Base-by-base conservation (phyloP, 2,797 vertebrate genomes). In the Protonibea diacanthus region DNA sequence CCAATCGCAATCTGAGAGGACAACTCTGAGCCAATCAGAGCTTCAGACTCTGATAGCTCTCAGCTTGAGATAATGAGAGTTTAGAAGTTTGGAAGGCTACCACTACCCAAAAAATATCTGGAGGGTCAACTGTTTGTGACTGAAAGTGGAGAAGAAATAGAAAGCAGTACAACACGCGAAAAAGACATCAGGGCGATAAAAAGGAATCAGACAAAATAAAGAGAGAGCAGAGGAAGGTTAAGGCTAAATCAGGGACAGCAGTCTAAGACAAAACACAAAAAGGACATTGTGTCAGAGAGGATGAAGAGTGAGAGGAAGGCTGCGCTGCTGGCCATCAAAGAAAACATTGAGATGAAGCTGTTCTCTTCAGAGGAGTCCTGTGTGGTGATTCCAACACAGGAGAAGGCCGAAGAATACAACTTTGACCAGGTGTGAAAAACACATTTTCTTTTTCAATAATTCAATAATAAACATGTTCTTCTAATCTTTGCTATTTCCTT, bases 321-420 rank as follows among this genome's bases (percentile, higher is more conserved):
- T 3, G 7, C n/a, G 1, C 10, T 81, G 42, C 42, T 83, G 80
- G 44, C 21, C 45, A 18, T 87, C 47, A 85, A 53, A 49, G 92
- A 94, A 38, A 82, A 75, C 82, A 93, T 94, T 13, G 93, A 94
- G 80, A 93, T 94, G 93, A 78, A 87, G 63, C 29, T 89, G 49
- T 87, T 94, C 56, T 83, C 86, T 13, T 89, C 88, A 12, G 81
- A 78, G 51, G 84, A 92, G 48, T 0, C 23, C 9, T 74, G 69
- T 6, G 1, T 47, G 29, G 40, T 64, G 64, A 75, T 47, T 0
- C 20, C 68, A 3, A 78, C 57, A 1, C 65, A 48, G 8, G 62
- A 78, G 53, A 20, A 67, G 44, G 18, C 79, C 15, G 77, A 89
- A 14, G 57, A 73, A 17, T 6, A 38, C 67, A 42, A 18, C 48